A percentile compares a stretch with the other conserved stretches of the same genome.
These are phyloP conservation scores for Eurosta solidaginis DNA, from an alignment of 1,140 invertebrate species.

Conservation along the genomic window DNA sequence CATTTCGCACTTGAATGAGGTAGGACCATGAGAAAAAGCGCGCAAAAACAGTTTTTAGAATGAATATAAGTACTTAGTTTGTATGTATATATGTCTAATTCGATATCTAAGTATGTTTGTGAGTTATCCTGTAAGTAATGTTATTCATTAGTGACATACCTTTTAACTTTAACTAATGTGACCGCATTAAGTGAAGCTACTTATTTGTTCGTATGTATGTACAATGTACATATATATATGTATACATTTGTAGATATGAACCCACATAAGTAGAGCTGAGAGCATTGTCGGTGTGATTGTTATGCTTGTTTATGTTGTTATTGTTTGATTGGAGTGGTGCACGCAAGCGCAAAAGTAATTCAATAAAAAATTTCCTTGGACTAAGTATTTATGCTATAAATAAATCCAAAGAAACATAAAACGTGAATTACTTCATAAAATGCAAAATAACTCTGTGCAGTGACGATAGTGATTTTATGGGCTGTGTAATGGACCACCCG, in stretches of 20 bases:
- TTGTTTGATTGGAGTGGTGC: neutral
- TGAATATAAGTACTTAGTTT: too few species aligned
- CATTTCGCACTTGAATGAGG: constrained; percentile 15
- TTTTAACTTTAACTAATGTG: constrained; percentile 14
- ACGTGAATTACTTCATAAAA: constrained; percentile 17
- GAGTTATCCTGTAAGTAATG: constrained; percentile 18
- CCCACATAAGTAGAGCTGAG: too few species aligned
- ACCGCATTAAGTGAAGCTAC: neutral
- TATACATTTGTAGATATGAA: too few species aligned
- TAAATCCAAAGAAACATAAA: neutral
- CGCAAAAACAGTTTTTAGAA: neutral
- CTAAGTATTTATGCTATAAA: neutral
- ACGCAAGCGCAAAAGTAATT: neutral
- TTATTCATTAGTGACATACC: constrained; percentile 17
- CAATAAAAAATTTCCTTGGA: too few species aligned
- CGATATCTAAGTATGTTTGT: neutral
- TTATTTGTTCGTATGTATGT: too few species aligned
- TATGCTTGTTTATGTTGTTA: neutral
- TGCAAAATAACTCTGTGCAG: constrained; percentile 18
- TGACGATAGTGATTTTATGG: constrained; percentile 2
- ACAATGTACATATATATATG: too few species aligned
- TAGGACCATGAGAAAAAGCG: neutral
- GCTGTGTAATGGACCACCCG: neutral
- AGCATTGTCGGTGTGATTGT: too few species aligned
- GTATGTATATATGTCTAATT: too few species aligned